A percentile compares a stretch with the other conserved stretches of the same genome.
Evolutionary conservation across 2,888 invertebrate species (phyloP).

Genomic region (Latrodectus hesperus): DNA sequence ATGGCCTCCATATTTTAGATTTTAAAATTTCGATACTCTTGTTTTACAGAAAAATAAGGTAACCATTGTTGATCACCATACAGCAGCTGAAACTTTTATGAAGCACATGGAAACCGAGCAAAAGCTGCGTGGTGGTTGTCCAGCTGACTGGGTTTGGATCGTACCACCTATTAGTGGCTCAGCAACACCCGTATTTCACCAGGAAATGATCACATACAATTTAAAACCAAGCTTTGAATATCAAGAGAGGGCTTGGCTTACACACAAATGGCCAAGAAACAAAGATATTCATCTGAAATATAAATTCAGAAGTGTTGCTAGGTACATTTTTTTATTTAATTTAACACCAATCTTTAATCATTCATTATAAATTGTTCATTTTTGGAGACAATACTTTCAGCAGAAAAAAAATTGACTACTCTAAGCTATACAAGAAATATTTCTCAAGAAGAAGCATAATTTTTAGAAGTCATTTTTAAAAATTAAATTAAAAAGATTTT

Average conservation of each 20-base stretch:
- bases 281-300: constrained; percentile 58
- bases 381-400: too few relatives aligned
- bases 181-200: constrained; percentile 77
- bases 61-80: constrained; percentile 76
- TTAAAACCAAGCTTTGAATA: constrained; percentile 92
- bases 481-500: too few relatives aligned
- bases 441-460: too few relatives aligned
- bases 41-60: constrained; percentile 72
- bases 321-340: constrained; percentile 60
- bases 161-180: constrained; percentile 75
- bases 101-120: constrained; percentile 75
- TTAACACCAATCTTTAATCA: too few relatives aligned
- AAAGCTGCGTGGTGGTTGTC: constrained; percentile 74
- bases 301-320: constrained; percentile 49
- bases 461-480: too few relatives aligned
- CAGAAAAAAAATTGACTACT: too few relatives aligned
- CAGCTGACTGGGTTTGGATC: constrained; percentile 75
- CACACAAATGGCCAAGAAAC: constrained; percentile 71
- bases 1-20: too few relatives aligned
- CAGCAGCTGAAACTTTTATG: constrained; percentile 76
- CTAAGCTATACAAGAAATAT: too few relatives aligned
- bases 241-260: constrained; percentile 80
- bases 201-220: constrained; percentile 80
- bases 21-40: neutral
- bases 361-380: too few relatives aligned